phyloP scores from a whole-genome alignment of 64 coral and sea anemone species.

The Montipora capricornis region DNA sequence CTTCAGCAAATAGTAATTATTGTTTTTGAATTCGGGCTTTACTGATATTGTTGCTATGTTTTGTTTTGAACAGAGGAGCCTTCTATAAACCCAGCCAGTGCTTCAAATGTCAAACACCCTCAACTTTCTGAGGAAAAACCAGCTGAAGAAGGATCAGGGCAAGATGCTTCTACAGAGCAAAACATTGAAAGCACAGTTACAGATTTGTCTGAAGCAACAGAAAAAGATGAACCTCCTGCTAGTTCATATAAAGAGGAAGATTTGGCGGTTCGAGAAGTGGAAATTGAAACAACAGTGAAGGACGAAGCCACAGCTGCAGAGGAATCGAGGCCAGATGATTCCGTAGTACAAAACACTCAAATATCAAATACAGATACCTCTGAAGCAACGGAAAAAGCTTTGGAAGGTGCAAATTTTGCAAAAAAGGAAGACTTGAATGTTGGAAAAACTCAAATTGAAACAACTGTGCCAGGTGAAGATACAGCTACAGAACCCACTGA shows the following conservation, averaged over 20 bases:
- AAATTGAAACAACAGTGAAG: too few relatives aligned
- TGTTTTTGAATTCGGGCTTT: too few relatives aligned
- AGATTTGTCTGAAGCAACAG: not conserved
- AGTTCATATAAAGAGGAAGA: too few relatives aligned
- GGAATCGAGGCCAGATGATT: not conserved
- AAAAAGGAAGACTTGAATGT: not conserved
- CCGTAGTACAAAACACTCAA: not conserved
- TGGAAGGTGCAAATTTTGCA: not conserved
- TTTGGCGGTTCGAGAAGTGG: too few relatives aligned
- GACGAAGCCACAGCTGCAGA: not conserved
- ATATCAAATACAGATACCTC: not conserved
- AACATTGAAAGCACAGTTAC: not conserved
- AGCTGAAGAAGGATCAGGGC: not conserved
- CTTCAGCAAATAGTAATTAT: too few relatives aligned
- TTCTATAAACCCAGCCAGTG: not conserved
- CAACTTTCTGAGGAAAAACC: slow-evolving; percentile 3
- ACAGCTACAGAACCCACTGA: not conserved
- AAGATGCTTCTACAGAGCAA: not conserved
- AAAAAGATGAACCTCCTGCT: not conserved
- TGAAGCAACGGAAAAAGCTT: not conserved
- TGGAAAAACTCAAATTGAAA: not conserved
- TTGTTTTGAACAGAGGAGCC: not conserved
- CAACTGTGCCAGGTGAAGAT: too few relatives aligned
- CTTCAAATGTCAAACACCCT: not conserved
- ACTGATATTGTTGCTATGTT: too few relatives aligned